Conservation (phyloP, 2,888 invertebrate genomes). For the Stenodema calcarata region DNA sequence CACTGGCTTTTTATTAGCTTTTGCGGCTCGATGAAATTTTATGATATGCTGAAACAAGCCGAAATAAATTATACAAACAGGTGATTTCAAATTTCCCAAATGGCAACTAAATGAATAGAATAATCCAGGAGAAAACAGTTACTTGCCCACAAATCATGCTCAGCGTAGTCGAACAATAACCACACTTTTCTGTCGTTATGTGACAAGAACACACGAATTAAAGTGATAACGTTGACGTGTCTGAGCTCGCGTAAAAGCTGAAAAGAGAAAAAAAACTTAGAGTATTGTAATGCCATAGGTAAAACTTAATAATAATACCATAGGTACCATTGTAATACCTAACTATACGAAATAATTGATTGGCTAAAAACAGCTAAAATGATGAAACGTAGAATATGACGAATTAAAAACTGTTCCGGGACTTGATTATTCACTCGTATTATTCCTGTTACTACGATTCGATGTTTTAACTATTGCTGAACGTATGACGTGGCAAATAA, state of each 20-base stretch:
- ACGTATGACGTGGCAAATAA: no score
- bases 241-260: constrained; percentile 93
- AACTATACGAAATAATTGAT: no score
- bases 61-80: neutral
- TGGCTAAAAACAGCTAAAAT: no score
- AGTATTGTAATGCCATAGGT: no score
- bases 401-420: no score
- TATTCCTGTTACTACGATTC: no score
- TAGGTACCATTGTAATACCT: no score
- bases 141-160: constrained; percentile 94
- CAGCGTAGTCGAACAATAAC: constrained; percentile 97
- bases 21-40: constrained; percentile 96
- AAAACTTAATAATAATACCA: no score
- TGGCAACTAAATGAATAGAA: neutral
- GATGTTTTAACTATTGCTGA: no score
- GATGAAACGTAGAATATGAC: no score
- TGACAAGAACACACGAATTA: constrained; percentile 95
- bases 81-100: neutral
- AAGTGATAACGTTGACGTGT: constrained; percentile 94
- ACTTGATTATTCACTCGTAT: no score
- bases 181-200: constrained; percentile 97
- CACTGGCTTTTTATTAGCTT: constrained; percentile 95
- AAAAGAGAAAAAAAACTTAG: constrained; percentile 60
- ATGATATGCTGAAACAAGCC: constrained; percentile 80
- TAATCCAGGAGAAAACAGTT: neutral